Conservation (phyloP, 2,797 vertebrate genomes). For the Enteromius fasciolatus region DNA sequence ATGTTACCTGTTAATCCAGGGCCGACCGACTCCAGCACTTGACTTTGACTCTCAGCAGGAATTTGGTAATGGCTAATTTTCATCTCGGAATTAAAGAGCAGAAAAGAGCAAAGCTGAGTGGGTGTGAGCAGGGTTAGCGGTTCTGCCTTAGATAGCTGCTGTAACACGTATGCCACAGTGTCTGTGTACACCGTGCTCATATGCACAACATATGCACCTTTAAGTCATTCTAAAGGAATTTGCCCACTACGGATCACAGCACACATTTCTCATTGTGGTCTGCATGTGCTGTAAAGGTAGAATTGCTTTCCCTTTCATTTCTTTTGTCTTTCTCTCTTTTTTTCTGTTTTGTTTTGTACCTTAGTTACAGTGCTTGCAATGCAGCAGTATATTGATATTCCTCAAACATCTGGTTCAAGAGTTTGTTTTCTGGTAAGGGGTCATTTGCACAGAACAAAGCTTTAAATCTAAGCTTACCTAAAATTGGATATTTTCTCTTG, state of each 20-base stretch:
- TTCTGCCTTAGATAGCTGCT: constrained; percentile 17
- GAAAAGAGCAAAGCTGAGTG: constrained; percentile 63
- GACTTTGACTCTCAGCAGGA: constrained; percentile 82
- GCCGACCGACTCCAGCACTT: constrained; percentile 78
- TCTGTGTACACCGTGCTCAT: constrained; percentile 49
- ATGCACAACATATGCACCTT: constrained; percentile 65
- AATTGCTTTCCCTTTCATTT: constrained; percentile 12
- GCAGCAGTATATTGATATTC: constrained; percentile 17
- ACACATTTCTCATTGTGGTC: constrained; percentile 34
- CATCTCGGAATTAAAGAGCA: constrained; percentile 80
- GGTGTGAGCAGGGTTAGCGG: constrained; percentile 2
- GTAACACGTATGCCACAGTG: constrained; percentile 5
- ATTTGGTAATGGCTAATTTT: constrained; percentile 81
- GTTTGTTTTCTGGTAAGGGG: constrained; percentile 11
- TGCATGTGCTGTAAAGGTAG: constrained; percentile 15
- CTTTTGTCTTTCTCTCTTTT: constrained; percentile 7
- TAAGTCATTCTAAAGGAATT: constrained; percentile 65
- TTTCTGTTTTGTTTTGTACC: constrained; percentile 20
- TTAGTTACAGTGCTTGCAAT: neutral
- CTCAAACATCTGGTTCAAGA: neutral
- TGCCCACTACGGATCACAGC: constrained; percentile 60
- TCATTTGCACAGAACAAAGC: constrained; percentile 5
- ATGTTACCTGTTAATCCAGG: constrained; percentile 85
- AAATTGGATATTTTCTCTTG: constrained; percentile 1
- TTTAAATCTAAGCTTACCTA: constrained; percentile 2